phyloP scores from a whole-genome alignment of 92 coral and sea anemone genomes.

The Desmophyllum pertusum region DNA sequence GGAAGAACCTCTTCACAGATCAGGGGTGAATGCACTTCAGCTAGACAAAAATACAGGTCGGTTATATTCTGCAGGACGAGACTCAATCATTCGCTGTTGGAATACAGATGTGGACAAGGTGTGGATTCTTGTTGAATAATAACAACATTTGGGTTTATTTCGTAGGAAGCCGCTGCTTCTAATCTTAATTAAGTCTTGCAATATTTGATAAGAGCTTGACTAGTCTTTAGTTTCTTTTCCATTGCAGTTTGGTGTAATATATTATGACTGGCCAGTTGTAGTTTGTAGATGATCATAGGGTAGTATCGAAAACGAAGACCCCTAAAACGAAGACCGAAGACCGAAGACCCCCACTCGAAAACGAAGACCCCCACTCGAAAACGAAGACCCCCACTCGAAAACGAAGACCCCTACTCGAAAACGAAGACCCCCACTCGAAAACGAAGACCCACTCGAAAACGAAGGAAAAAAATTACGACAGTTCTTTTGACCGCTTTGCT shows the following conservation, averaged over 20 bases:
- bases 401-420: too few relatives aligned
- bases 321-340: too few relatives aligned
- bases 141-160: not conserved
- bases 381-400: too few relatives aligned
- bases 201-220: not conserved
- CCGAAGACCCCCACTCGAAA: too few relatives aligned
- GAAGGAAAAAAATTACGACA: too few relatives aligned
- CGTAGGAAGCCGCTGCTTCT: not conserved
- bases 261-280: not conserved
- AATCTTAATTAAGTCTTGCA: not conserved
- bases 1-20: constrained; percentile 85
- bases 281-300: too few relatives aligned
- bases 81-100: constrained; percentile 96
- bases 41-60: constrained; percentile 68
- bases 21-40: constrained; percentile 92
- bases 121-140: not conserved
- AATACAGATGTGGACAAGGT: constrained; percentile 55
- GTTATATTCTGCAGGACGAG: constrained; percentile 93
- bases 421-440: too few relatives aligned
- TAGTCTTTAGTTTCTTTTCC: not conserved
- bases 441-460: too few relatives aligned
- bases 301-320: too few relatives aligned
- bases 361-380: too few relatives aligned
- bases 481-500: too few relatives aligned
- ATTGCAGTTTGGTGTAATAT: too few relatives aligned